Base-by-base conservation (phyloP, 2,888 invertebrate genomes). In the Drosophila formosana region DNA sequence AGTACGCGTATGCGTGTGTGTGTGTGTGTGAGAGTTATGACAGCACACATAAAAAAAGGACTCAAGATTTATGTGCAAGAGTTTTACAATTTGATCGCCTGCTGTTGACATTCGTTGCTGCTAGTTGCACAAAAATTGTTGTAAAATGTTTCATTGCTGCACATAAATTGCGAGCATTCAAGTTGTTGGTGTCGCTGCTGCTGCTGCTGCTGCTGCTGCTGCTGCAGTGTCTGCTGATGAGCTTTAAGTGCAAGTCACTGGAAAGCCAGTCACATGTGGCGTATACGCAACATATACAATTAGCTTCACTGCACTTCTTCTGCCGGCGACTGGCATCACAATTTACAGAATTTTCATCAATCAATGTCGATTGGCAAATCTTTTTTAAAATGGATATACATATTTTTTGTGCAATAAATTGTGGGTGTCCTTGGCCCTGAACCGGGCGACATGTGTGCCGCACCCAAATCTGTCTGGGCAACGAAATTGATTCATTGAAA, bases 71-170 rank as follows among this genome's bases (percentile, higher is more conserved):
- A 85, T 85, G 88, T 82, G 85, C 85, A 67, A 67, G 82, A 75
- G 86, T 87, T 89, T 87, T 82, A 83, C 88, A 88, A 83, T 83
- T 88, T 84, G 82, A 83, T 88, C 85, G 85, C 79, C 88, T 83
- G 82, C 65, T 72, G 89, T 72, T 81, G 85, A 88, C 89, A 89
- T 74, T 84, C 65, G 72, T 69, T 77, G 75, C 77, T 58, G 71
- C 67, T 77, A 75, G 80, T 78, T 80, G 77, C 66, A 72, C 60
- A 75, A 60, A 72, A 66, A 57, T 78, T 72, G 71, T 71, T 72
- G 63, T 66, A 63, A 78, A 79, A 71, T 82, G 79, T 85, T 79
- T 78, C 81, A 84, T 73, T 81, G 85, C 88, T 62, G 69, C 77
- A 80, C 73, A 80, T 82, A 76, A 83, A 83, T 74, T 82, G 60